Percentiles rank a stretch among this genome's conserved stretches.
phyloP scores from a whole-genome alignment of 2,113 vertebrate species.

The Hemibagrus wyckioides region DNA sequence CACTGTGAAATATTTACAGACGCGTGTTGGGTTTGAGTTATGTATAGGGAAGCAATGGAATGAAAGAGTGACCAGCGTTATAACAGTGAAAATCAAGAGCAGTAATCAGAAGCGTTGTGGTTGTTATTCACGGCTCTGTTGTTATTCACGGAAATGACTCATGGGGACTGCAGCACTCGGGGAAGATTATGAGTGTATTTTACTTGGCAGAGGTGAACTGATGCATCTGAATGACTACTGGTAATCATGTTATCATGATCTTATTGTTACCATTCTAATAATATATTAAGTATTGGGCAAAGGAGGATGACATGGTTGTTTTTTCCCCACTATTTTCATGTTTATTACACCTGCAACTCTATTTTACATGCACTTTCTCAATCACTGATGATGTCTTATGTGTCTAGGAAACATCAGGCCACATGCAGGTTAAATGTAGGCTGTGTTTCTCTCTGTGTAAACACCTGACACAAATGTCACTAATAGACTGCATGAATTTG shows the following conservation, averaged over 20 bases:
- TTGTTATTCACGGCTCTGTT: constrained; percentile 23
- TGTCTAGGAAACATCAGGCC: neutral
- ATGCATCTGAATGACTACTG: constrained; percentile 16
- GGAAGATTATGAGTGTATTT: constrained; percentile 35
- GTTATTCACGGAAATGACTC: constrained; percentile 31
- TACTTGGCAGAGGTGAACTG: constrained; percentile 34
- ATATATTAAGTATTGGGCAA: neutral
- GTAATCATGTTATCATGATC: neutral
- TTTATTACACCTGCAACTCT: neutral
- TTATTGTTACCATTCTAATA: neutral
- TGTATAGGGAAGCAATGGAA: constrained; percentile 6
- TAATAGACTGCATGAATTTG: neutral
- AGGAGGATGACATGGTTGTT: neutral
- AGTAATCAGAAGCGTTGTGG: constrained; percentile 44
- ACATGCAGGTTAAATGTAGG: neutral
- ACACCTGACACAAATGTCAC: neutral
- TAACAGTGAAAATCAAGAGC: constrained; percentile 45
- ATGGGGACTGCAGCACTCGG: constrained; percentile 14
- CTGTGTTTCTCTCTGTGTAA: too few species aligned
- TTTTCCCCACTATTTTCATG: neutral
- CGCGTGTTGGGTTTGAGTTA: neutral
- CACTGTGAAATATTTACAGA: constrained; percentile 29
- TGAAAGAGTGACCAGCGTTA: constrained; percentile 28
- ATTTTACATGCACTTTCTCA: neutral
- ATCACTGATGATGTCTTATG: neutral